Evolutionary conservation across 2,888 invertebrate genomes (phyloP), one percentile per base, ranked within the genome.

Genomic region (Hypomecis punctinalis): DNA sequence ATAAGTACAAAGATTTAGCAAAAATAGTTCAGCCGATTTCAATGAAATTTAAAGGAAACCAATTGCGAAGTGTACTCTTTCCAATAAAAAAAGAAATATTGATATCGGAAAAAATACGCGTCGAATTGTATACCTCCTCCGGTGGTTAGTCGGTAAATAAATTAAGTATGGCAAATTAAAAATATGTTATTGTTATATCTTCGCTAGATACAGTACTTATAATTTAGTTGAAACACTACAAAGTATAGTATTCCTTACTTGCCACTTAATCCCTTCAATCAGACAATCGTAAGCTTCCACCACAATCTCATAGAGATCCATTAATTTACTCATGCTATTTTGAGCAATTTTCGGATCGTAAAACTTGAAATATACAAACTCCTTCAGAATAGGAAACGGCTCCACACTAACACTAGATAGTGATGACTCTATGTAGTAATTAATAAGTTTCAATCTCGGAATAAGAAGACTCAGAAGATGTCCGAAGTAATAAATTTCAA

Each of bases 221-320:
- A 23, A 23, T 23, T 1, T 23, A 23, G 23, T 23, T 23, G 23
- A 23, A 23, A 23, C 23, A 23, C 23, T 23, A 23, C 23, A 23
- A 2, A 2, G 1, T 23, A 42, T 10, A 43, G 13, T 43, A 37
- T 42, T 46, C 63, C 67, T 75, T 75, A 89, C 89, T 86, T 88
- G 88, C 87, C 87, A 89, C 70, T 88, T 88, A 33, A 89, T 79
- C 0, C 88, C 84, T 61, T 85, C 83, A 42, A 83, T 81, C 59
- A 90, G 75, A 65, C 66, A 80, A 52, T 84, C 81, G 42, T 84
- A 84, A n/a, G 84, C 72, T 61, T 79, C 82, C 8, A 85, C 83
- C 13, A 84, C 71, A 35, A 79, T 79, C 37, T 87, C 79, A 65
- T 88, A 89, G 6, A 86, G 75, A 52, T 86, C 79, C 82, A 88